These are phyloP conservation scores for Netelia virgata DNA, from an alignment of 2,888 invertebrate species.

Conservation along the genomic window DNA sequence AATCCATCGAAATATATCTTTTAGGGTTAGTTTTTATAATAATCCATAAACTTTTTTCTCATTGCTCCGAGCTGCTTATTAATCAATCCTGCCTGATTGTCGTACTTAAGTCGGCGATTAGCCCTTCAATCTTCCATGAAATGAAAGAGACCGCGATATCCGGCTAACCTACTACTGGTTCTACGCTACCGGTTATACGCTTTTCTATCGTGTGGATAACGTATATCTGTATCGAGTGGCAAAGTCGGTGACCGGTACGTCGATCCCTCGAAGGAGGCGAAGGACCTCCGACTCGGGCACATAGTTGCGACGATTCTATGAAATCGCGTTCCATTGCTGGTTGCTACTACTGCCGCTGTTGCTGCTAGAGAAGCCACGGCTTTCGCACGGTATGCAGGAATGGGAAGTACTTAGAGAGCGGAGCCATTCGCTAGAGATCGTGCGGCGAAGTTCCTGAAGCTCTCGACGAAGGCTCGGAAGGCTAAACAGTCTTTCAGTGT, in stretches of 20 bases:
- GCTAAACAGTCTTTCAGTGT: neutral
- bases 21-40: no score
- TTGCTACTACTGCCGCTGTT: slow-evolving; percentile 18
- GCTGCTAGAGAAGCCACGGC: slow-evolving; percentile 44
- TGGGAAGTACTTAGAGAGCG: slow-evolving; percentile 71
- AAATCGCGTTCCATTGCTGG: slow-evolving; percentile 46
- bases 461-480: slow-evolving; percentile 18
- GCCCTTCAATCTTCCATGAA: slow-evolving; percentile 70
- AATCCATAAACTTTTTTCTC: no score
- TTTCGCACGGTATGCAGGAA: slow-evolving; percentile 61
- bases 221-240: slow-evolving; percentile 61
- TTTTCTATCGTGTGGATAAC: neutral
- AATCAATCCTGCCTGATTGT: neutral
- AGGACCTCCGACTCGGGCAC: slow-evolving; percentile 70
- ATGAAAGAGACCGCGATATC: slow-evolving; percentile 77
- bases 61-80: neutral
- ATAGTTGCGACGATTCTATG: slow-evolving; percentile 48
- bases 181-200: slow-evolving; percentile 57
- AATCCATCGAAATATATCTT: no score
- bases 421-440: slow-evolving; percentile 57
- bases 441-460: slow-evolving; percentile 20
- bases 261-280: slow-evolving; percentile 76
- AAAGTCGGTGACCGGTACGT: slow-evolving; percentile 81
- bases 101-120: slow-evolving; percentile 45
- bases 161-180: slow-evolving; percentile 79